phyloP scores from a whole-genome alignment of 1,140 invertebrate genomes.

The Heliconius hewitsoni region DNA sequence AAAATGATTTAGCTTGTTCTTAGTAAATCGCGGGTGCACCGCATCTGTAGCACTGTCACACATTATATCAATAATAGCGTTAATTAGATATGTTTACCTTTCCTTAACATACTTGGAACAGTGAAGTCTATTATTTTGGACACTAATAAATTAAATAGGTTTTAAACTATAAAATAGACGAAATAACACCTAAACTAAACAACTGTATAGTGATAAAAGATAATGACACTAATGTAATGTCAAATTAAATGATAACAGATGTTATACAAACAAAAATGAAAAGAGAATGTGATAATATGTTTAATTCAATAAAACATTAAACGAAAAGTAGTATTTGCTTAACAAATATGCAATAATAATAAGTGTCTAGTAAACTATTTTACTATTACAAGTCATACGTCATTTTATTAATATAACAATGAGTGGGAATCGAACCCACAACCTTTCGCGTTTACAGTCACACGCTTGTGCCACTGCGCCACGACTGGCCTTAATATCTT shows the following conservation, averaged over 20 bases:
- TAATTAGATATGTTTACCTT: constrained; percentile 50
- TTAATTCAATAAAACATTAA: neutral
- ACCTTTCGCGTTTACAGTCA: neutral
- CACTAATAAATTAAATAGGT: neutral
- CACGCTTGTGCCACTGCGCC: no score
- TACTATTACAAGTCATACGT: no score
- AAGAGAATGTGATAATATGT: neutral
- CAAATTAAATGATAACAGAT: constrained; percentile 14
- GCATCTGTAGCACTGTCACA: constrained; percentile 55
- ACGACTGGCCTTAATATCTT: no score
- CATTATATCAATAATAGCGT: constrained; percentile 42
- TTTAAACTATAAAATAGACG: neutral
- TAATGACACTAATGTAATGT: constrained; percentile 1
- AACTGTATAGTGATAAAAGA: neutral
- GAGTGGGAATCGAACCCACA: no score
- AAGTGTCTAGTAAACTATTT: no score
- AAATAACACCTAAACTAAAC: neutral
- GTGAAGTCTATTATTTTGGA: neutral
- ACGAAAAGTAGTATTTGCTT: no score
- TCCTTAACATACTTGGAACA: constrained; percentile 48
- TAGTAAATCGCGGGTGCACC: constrained; percentile 60
- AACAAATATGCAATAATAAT: no score
- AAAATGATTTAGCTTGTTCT: constrained; percentile 50
- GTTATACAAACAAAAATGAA: neutral
- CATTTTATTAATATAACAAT: no score